Conservation (phyloP, 1,140 invertebrate species). For the Schlechtendalia chinensis region DNA sequence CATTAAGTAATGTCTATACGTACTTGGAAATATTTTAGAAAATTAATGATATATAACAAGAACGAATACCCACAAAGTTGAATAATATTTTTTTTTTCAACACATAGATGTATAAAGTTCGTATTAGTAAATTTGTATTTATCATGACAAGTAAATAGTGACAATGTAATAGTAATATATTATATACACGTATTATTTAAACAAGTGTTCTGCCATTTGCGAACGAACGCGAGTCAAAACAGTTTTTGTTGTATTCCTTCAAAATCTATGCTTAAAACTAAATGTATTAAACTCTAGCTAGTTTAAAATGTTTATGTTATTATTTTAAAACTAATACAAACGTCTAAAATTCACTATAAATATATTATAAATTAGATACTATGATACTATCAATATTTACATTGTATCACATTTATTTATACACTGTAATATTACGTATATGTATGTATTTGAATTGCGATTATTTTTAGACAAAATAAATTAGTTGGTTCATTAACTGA, state of each 20-base stretch:
- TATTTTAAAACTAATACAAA: neutral
- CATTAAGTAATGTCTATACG: neutral
- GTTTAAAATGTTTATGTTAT: neutral
- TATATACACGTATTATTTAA: conserved; percentile 39
- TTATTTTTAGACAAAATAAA: no score
- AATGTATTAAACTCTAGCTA: neutral
- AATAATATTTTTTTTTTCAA: conserved; percentile 4
- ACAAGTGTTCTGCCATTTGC: conserved; percentile 45
- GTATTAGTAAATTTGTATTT: conserved; percentile 5
- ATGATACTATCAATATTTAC: no score
- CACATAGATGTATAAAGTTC: neutral
- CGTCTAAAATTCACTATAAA: neutral
- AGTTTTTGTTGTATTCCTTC: neutral
- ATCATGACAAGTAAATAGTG: neutral
- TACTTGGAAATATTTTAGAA: neutral
- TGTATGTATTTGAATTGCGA: no score
- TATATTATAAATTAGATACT: no score
- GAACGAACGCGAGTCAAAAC: conserved; percentile 15
- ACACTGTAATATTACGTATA: no score
- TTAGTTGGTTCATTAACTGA: no score
- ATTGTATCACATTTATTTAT: no score
- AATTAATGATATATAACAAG: neutral
- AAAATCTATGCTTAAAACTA: neutral
- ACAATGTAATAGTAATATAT: neutral
- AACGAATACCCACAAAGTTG: neutral